Evolutionary conservation across 2,113 vertebrate species (phyloP).

Genomic region (Psilopogon haemacephalus): DNA sequence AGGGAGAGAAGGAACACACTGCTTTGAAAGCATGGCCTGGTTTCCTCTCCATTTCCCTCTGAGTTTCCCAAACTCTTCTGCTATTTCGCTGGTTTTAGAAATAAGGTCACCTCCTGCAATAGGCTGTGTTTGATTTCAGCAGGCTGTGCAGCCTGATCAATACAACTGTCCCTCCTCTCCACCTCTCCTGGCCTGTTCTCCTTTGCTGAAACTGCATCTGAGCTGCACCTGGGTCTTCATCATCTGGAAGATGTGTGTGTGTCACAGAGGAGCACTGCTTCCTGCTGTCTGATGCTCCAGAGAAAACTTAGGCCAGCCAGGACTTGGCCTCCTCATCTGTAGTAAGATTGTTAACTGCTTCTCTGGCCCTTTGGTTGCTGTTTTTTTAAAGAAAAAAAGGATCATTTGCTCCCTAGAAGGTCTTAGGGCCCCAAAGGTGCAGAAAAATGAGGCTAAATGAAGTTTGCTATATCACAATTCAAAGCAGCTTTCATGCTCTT

Average conservation of each 20-base stretch:
- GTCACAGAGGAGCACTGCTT: background rate
- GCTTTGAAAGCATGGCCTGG: background rate
- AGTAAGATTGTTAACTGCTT: background rate
- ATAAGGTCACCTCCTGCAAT: background rate
- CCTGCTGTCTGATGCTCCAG: background rate
- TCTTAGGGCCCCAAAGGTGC: background rate
- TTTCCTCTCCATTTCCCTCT: background rate
- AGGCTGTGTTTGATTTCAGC: background rate
- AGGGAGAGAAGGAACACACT: background rate
- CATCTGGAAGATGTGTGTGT: background rate
- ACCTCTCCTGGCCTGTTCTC: background rate
- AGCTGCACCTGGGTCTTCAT: background rate
- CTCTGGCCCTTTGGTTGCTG: background rate
- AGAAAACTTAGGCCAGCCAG: background rate
- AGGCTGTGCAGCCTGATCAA: background rate
- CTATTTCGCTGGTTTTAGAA: background rate
- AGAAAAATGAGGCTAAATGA: background rate
- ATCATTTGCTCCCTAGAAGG: background rate
- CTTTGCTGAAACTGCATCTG: background rate
- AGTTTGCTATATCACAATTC: accelerated
- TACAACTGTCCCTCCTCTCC: background rate
- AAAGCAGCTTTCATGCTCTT: background rate
- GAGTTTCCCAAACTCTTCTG: background rate
- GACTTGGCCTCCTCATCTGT: background rate
- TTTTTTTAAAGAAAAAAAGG: background rate